Evolutionary conservation across 2,797 vertebrate genomes (phyloP).

Genomic region (Spinus pinus): DNA sequence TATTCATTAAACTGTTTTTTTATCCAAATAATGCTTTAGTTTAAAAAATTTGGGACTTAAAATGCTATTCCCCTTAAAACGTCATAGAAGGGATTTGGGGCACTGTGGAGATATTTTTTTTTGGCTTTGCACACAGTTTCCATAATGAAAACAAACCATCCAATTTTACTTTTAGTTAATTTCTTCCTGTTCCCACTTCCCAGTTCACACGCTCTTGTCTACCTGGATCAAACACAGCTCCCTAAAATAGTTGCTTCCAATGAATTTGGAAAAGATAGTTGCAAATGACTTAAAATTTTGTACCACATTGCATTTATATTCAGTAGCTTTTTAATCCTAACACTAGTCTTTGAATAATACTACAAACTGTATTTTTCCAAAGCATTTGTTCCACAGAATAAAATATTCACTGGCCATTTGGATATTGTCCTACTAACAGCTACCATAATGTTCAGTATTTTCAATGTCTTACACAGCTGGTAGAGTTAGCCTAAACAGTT

Average conservation of each 20-base stretch:
- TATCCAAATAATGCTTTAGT: neutral
- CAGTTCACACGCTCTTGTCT: neutral
- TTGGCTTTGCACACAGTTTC: neutral
- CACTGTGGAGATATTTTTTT: neutral
- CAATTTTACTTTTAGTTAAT: neutral
- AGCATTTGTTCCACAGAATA: neutral
- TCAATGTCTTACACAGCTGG: neutral
- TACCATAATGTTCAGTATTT: neutral
- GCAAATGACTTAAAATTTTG: neutral
- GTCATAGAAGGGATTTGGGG: neutral
- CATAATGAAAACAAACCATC: neutral
- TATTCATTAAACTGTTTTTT: neutral
- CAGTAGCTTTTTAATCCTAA: neutral
- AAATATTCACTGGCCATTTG: neutral
- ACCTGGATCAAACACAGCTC: neutral
- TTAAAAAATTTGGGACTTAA: neutral
- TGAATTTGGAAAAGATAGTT: neutral
- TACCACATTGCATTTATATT: neutral
- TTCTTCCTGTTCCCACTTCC: neutral
- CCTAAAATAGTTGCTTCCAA: neutral
- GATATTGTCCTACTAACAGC: neutral
- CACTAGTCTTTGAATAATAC: neutral
- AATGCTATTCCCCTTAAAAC: neutral
- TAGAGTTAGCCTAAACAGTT: neutral
- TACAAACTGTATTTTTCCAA: neutral